phyloP scores from a whole-genome alignment of 1,140 invertebrate species.

The Oncopodura yosiiana region DNA sequence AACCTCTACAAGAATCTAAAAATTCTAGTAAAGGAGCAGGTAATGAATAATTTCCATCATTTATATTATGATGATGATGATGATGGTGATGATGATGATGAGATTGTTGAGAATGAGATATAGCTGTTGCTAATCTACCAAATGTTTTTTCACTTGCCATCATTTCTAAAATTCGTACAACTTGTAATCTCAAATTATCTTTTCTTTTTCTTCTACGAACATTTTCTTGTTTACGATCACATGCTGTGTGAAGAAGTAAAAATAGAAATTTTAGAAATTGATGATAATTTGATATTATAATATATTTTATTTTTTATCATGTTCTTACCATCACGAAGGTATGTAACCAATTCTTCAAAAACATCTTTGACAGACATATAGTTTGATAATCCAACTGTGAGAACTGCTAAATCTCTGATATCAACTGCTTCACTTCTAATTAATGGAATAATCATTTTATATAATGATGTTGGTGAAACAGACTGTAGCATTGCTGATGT shows the following conservation, averaged over 20 bases:
- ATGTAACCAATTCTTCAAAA: constrained; percentile 85
- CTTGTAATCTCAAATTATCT: constrained; percentile 81
- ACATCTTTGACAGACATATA: constrained; percentile 85
- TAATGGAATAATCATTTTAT: constrained; percentile 81
- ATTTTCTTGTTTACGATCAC: constrained; percentile 97
- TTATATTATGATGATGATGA: constrained; percentile 2
- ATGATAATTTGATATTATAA: too few species aligned
- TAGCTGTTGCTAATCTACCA: constrained; percentile 59
- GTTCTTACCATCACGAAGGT: constrained; percentile 91
- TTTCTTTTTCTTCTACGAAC: constrained; percentile 75
- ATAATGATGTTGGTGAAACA: constrained; percentile 69
- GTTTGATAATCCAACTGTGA: constrained; percentile 87
- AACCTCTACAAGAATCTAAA: constrained; percentile 29
- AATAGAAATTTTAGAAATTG: too few species aligned
- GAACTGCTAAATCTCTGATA: constrained; percentile 82
- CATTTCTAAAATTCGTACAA: constrained; percentile 81
- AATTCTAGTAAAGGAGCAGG: constrained; percentile 27
- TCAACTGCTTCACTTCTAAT: constrained; percentile 82
- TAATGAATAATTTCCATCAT: neutral
- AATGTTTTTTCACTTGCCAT: constrained; percentile 89
- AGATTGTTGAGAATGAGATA: neutral
- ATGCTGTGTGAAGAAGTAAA: too few species aligned
- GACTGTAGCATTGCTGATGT: constrained; percentile 31
- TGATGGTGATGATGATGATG: constrained; percentile 10
- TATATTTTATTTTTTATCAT: too few species aligned